Percentiles rank a stretch among this genome's conserved stretches.
phyloP scores from a whole-genome alignment of 2,797 vertebrate species.

The Melanotaenia maccullochi region DNA sequence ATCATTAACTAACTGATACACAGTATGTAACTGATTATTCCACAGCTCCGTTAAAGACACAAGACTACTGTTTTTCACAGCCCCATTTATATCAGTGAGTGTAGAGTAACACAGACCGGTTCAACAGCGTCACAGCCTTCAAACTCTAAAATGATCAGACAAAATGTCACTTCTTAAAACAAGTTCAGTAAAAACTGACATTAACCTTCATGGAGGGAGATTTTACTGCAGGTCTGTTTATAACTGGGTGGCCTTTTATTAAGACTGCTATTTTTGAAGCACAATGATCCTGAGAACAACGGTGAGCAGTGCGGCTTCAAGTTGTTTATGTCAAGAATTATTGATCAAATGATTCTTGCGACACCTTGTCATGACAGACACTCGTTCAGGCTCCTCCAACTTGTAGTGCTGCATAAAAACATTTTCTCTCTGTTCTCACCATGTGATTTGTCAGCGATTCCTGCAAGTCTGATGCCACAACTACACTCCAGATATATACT shows the following conservation, averaged over 20 bases:
- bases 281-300: not conserved
- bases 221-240: not conserved
- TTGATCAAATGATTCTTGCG: not conserved
- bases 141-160: not conserved
- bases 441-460: not conserved
- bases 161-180: not conserved
- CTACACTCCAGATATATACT: constrained; percentile 3
- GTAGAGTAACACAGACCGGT: not conserved
- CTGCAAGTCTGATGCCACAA: not conserved
- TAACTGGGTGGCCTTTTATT: not conserved
- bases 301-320: not conserved
- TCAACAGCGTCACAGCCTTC: not conserved
- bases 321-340: not conserved
- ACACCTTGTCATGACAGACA: not conserved
- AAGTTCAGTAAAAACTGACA: not conserved
- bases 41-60: not conserved
- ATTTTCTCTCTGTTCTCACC: too few species aligned
- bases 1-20: not conserved
- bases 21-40: not conserved
- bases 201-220: not conserved
- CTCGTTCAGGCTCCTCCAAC: not conserved
- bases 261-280: not conserved
- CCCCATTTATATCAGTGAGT: not conserved
- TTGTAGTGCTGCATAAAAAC: not conserved
- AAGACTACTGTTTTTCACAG: not conserved